phyloP scores from a whole-genome alignment of 2,113 vertebrate species.

The Trogon melanurus region DNA sequence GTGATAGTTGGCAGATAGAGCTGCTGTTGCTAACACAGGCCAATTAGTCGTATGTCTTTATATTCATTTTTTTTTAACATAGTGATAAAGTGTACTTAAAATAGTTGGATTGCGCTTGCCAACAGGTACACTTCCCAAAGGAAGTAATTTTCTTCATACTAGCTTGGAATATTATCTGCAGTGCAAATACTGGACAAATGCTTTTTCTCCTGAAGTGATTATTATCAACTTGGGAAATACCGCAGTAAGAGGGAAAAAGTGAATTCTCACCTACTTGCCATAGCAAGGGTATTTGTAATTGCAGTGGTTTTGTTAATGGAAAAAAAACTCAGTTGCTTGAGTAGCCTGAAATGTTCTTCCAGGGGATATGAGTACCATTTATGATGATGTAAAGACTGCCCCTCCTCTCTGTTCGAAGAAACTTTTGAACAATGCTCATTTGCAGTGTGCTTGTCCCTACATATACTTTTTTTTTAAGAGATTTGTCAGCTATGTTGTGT shows the following conservation, averaged over 20 bases:
- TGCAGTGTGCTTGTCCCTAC: neutral
- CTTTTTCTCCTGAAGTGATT: neutral
- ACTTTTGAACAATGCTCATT: neutral
- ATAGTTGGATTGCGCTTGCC: neutral
- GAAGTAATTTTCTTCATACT: neutral
- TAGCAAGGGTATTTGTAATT: neutral
- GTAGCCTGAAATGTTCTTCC: neutral
- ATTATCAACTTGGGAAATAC: neutral
- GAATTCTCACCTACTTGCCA: neutral
- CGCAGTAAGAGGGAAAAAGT: neutral
- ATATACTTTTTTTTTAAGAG: too few species aligned
- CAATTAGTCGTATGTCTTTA: neutral
- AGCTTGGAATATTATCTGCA: neutral
- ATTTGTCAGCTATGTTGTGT: too few species aligned
- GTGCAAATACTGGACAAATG: neutral
- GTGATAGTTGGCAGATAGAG: neutral
- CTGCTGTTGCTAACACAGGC: neutral
- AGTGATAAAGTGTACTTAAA: neutral
- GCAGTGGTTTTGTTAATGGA: neutral
- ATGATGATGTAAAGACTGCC: neutral
- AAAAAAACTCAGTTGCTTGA: neutral
- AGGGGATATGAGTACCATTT: neutral
- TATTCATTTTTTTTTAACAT: neutral
- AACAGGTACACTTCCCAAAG: neutral
- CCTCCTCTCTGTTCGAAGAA: neutral